Percentiles rank a stretch among this genome's conserved stretches.
phyloP scores from a whole-genome alignment of 2,888 invertebrate genomes.

The Ectropis crepuscularia region DNA sequence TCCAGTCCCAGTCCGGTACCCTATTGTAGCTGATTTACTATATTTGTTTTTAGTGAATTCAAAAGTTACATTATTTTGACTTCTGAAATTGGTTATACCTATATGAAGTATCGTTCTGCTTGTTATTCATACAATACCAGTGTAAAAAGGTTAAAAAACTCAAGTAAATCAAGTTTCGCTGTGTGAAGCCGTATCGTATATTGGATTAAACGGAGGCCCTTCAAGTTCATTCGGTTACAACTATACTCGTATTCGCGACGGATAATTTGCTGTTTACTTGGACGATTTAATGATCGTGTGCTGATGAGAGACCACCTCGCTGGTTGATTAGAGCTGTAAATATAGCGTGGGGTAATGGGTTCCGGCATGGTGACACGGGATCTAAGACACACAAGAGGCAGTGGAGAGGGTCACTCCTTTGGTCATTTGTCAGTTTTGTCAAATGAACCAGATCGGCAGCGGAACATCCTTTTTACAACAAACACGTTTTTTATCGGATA shows the following conservation, averaged over 20 bases:
- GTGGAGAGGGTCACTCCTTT: conserved; percentile 17
- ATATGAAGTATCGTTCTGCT: conserved; percentile 14
- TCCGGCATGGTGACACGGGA: conserved; percentile 30
- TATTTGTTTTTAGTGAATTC: no score
- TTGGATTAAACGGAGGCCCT: conserved; percentile 62
- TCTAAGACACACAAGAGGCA: background rate
- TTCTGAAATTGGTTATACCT: conserved; percentile 26
- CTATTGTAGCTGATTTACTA: no score
- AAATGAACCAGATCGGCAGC: conserved; percentile 25
- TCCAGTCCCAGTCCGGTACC: no score
- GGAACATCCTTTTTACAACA: conserved; percentile 17
- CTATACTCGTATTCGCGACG: conserved; percentile 31
- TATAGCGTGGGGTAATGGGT: conserved; percentile 34
- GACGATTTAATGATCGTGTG: conserved; percentile 16
- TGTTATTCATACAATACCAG: background rate
- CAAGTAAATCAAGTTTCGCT: conserved; percentile 31
- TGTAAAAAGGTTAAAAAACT: conserved; percentile 30
- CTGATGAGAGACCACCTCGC: conserved; percentile 33
- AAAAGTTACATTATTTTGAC: background rate
- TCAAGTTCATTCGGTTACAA: conserved; percentile 48
- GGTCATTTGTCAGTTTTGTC: conserved; percentile 26
- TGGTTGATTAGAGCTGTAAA: conserved; percentile 24
- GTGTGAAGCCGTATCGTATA: conserved; percentile 59
- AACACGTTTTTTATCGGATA: no score
- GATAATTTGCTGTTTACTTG: conserved; percentile 14